Base-by-base conservation (phyloP, 2,888 invertebrate genomes). In the Tanytarsus gracilentus region DNA sequence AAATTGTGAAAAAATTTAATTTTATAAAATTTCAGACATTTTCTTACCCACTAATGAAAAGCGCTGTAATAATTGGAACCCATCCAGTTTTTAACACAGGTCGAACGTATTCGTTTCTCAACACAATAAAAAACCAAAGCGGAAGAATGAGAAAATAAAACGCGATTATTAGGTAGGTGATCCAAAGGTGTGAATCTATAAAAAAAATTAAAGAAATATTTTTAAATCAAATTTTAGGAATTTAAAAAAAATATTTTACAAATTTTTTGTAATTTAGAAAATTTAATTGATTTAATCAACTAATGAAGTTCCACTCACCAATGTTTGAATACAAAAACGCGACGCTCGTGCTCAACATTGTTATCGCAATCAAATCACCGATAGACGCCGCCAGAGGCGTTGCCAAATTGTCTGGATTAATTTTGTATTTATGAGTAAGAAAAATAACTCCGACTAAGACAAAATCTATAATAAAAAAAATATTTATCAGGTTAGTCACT, bases 331-430 rank as follows among this genome's bases (percentile, higher is more conserved):
- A 88, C 67, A 93, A 80, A 60, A 84, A 76, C 64, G 85, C 85
- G 14, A 93, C 89, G 64, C 94, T 87, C 65, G 83, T 79, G 1
- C 96, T 86, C 0, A 97, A 77, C 16, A 94, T 81, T 8, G 86
- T 82, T 66, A 97, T 83, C 63, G 96, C 96, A 40, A 93, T 90
- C 16, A 97, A 85, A 73, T 98, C 98, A 2, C 97, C 97, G 64
- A 97, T 85, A 66, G 93, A 94, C 9, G 96, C 96, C 18, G 97
- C 97, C 48, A 98, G 79, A 0, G 97, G 97, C 1, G 96, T 96
- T 56, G 96, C 96, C 67, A 98, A 81, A 75, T 98, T 98, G 75
- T 98, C 97, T 0, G 97, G 97, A 74, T 98, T 96, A 70, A 96
- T 83, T 65, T 85, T 85, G 68, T 85, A 82, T 73, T 82, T 85